Base-by-base conservation (phyloP, 2,113 vertebrate genomes). In the Cyprinodon brontotheroides region DNA sequence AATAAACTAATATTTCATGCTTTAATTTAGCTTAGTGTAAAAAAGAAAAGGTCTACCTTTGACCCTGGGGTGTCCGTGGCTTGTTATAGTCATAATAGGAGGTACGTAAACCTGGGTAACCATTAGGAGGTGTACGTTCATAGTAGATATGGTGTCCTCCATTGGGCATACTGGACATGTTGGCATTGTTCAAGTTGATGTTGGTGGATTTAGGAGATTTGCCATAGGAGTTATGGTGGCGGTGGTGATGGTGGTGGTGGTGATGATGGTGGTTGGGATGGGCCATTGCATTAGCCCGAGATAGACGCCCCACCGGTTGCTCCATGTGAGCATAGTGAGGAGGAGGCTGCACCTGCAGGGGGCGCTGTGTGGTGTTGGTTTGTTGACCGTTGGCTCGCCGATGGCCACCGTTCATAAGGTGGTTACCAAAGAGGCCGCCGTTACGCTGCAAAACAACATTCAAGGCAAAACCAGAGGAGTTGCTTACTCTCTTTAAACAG, bases 161-260 rank as follows among this genome's bases (percentile, higher is more conserved):
- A 1, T 97, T 96, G 89, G 95, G 94, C 79, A 96, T 90, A 91
- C 96, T 96, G 92, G 96, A 98, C 91, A 96, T 78, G 66, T 99
- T 99, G 94, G 98, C 98, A 75, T 99, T 99, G 95, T 99, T 99
- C 92, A 99, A 96, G 92, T 99, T 99, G 94, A 96, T 96, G 93
- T 99, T 99, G 86, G 97, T 98, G 87, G 97, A 98, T 86, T 97
- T 99, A 72, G 97, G 96, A 74, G 95, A 94, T 93, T 99, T 98
- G 89, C 95, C 95, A 82, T 95, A 88, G 22, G 96, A 96, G 93
- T 96, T 96, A 94, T 96, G 95, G 82, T 96, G 93, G 80, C 95
- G 95, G 84, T 96, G 91, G 81, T 96, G 95, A 70, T 96, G 96
- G 68, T 96, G 96, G 75, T 93, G 91, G 90, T 96, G 96, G 90